Evolutionary conservation across 1,140 invertebrate genomes (phyloP).

Genomic region (Zophobas morio): DNA sequence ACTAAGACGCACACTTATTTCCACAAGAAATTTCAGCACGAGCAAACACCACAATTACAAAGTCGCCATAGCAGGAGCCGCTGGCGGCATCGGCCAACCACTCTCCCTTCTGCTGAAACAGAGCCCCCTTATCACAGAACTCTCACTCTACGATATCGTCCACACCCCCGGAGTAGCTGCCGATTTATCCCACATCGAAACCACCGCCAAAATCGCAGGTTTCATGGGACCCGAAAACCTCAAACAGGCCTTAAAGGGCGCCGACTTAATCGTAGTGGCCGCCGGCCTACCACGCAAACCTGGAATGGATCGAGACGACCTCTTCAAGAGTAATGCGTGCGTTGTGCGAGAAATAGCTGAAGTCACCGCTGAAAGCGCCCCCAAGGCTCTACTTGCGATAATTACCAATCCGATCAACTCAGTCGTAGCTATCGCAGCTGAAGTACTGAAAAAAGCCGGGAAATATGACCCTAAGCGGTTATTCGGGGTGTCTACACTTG

Average conservation of each 20-base stretch:
- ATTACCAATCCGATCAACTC: constrained; percentile 99
- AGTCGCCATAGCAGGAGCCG: constrained; percentile 96
- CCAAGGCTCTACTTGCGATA: constrained; percentile 95
- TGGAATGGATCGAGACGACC: constrained; percentile 95
- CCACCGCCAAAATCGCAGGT: constrained; percentile 68
- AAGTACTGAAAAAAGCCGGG: constrained; percentile 92
- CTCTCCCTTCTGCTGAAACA: constrained; percentile 96
- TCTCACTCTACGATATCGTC: constrained; percentile 96
- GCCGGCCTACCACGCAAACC: constrained; percentile 98
- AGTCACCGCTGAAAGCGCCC: constrained; percentile 86
- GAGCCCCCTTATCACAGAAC: constrained; percentile 84
- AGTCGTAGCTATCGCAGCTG: constrained; percentile 96
- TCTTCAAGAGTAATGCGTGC: constrained; percentile 99
- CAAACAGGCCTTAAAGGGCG: constrained; percentile 74
- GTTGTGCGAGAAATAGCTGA: constrained; percentile 93
- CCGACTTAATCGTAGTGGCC: constrained; percentile 95
- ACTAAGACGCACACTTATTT: constrained; percentile 68
- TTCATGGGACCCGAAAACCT: constrained; percentile 78
- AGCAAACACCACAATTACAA: constrained; percentile 79
- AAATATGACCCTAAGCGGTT: constrained; percentile 92
- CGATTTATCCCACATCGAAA: constrained; percentile 98
- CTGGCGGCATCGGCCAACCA: constrained; percentile 98
- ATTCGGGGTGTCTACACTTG: constrained; percentile 97
- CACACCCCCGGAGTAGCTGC: constrained; percentile 97
- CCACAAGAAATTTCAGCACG: constrained; percentile 71